phyloP scores from a whole-genome alignment of 2,888 invertebrate genomes.

The Thereva nobilitata region DNA sequence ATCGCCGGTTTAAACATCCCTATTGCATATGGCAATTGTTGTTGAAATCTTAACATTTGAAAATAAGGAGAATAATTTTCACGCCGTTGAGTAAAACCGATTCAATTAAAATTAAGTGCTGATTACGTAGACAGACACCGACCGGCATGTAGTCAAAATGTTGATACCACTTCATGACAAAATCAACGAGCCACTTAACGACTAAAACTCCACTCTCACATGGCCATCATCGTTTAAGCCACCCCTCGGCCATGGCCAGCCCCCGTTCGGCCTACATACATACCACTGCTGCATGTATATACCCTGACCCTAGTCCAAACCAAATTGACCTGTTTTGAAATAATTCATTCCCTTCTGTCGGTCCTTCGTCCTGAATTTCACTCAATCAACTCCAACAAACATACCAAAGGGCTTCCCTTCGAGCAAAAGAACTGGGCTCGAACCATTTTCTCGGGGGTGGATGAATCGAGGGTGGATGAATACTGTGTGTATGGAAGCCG shows the following conservation, averaged over 20 bases:
- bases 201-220: constrained; percentile 27
- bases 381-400: constrained; percentile 29
- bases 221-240: constrained; percentile 33
- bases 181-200: constrained; percentile 35
- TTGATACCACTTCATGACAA: constrained; percentile 33
- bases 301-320: constrained; percentile 24
- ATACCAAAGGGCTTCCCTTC: constrained; percentile 29
- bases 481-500: too few species aligned
- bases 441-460: too few species aligned
- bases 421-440: not conserved
- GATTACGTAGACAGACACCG: not conserved
- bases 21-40: too few species aligned
- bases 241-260: constrained; percentile 19
- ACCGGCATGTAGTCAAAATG: constrained; percentile 16
- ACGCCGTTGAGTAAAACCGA: constrained; percentile 2
- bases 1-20: too few species aligned
- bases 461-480: too few species aligned
- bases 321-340: constrained; percentile 35
- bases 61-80: not conserved
- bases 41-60: not conserved
- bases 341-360: constrained; percentile 23
- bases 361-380: constrained; percentile 27
- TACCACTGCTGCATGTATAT: not conserved
- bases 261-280: too few species aligned
- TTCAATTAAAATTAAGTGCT: constrained; percentile 25